phyloP scores from a whole-genome alignment of 2,797 vertebrate genomes.

The Poeciliopsis turneri region DNA sequence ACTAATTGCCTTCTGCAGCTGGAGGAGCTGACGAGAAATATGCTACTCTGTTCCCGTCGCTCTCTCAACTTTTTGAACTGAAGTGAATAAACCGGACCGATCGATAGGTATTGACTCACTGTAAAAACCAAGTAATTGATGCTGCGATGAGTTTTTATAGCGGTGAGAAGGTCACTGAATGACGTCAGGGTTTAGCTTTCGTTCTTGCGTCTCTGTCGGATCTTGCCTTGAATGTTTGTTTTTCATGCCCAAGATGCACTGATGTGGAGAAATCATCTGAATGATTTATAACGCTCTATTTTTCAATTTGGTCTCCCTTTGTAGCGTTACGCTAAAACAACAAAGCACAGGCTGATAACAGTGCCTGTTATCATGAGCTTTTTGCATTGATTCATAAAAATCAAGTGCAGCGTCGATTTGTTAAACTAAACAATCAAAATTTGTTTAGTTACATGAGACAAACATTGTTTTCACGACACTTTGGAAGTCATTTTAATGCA shows the following conservation, averaged over 20 bases:
- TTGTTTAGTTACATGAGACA: too few species aligned
- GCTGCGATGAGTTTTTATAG: slow-evolving; percentile 11
- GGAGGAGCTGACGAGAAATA: slow-evolving; percentile 24
- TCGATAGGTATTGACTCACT: slow-evolving; percentile 24
- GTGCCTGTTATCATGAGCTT: too few species aligned
- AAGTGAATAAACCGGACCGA: slow-evolving; percentile 22
- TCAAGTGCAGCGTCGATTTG: too few species aligned
- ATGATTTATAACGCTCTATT: background rate
- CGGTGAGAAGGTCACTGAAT: background rate
- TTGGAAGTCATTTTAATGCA: background rate
- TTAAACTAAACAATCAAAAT: too few species aligned
- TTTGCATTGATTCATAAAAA: too few species aligned
- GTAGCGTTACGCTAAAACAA: background rate
- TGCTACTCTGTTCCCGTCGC: slow-evolving; percentile 31
- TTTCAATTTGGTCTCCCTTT: background rate
- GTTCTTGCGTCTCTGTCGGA: background rate
- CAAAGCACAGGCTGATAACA: too few species aligned
- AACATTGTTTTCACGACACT: too few species aligned
- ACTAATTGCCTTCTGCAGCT: slow-evolving; percentile 38
- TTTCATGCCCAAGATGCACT: background rate
- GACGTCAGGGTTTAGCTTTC: background rate
- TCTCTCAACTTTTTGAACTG: slow-evolving; percentile 9
- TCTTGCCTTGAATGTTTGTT: background rate
- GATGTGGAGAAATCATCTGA: background rate
- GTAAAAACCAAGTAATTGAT: slow-evolving; percentile 37